A percentile compares a stretch with the other conserved stretches of the same genome.
Conservation (phyloP, 2,888 invertebrate genomes). For the Apamea anceps region DNA sequence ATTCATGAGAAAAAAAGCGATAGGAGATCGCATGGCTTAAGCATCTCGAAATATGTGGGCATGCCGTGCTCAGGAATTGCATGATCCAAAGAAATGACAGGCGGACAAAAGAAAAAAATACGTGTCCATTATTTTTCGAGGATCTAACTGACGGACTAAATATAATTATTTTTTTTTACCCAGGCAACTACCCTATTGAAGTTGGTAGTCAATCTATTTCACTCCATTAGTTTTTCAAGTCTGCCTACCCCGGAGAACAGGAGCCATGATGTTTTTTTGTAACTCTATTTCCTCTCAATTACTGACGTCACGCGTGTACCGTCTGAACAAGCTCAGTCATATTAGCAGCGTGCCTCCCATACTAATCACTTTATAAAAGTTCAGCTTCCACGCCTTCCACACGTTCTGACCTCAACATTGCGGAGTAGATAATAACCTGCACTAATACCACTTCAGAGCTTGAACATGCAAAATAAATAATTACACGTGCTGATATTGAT, state of each 20-base stretch:
- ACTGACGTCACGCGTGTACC: slow-evolving; percentile 14
- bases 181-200: too few relatives aligned
- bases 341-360: slow-evolving; percentile 36
- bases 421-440: slow-evolving; percentile 22
- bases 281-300: not conserved
- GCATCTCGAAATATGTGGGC: too few relatives aligned
- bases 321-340: slow-evolving; percentile 13
- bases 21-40: too few relatives aligned
- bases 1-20: too few relatives aligned
- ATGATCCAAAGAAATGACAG: too few relatives aligned
- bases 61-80: too few relatives aligned
- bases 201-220: too few relatives aligned
- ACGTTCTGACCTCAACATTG: slow-evolving; percentile 19
- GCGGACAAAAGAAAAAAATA: too few relatives aligned
- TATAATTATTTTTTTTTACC: too few relatives aligned
- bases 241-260: not conserved
- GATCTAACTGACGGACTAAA: too few relatives aligned
- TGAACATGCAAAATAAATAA: slow-evolving; percentile 10
- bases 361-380: slow-evolving; percentile 27
- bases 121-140: too few relatives aligned
- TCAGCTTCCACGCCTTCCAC: slow-evolving; percentile 1
- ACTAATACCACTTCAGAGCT: not conserved
- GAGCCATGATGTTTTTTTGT: not conserved
- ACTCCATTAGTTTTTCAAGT: not conserved
- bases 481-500: slow-evolving; percentile 23